Conservation (phyloP, 2,113 vertebrate genomes). For the Clinocottus analis region DNA sequence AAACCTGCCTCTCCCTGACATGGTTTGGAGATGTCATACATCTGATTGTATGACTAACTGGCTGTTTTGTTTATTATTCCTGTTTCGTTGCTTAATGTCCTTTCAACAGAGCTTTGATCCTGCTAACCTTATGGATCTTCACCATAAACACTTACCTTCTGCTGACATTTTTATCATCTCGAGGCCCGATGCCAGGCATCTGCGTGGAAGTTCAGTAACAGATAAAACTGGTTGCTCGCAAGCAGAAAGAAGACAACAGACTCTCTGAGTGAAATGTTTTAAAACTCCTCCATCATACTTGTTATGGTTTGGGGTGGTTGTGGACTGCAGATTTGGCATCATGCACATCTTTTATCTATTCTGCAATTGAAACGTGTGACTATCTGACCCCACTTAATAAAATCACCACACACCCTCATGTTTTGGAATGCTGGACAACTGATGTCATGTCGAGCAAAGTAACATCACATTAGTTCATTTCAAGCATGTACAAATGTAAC, state of each 20-base stretch:
- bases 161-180: constrained; percentile 80
- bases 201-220: constrained; percentile 70
- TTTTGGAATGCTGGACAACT: constrained; percentile 36
- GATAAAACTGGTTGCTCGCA: constrained; percentile 71
- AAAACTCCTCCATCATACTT: constrained; percentile 34
- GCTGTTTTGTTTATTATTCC: constrained; percentile 73
- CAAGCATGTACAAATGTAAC: constrained; percentile 2
- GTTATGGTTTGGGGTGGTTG: constrained; percentile 27
- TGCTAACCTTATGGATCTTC: constrained; percentile 76
- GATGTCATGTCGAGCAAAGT: constrained; percentile 22
- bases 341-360: constrained; percentile 20
- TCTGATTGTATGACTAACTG: constrained; percentile 71
- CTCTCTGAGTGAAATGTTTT: constrained; percentile 34
- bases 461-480: constrained; percentile 19
- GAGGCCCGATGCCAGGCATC: constrained; percentile 70
- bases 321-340: constrained; percentile 31
- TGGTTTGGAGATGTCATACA: constrained; percentile 71
- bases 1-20: constrained; percentile 61
- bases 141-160: constrained; percentile 77
- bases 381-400: constrained; percentile 13
- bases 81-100: constrained; percentile 63
- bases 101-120: constrained; percentile 81
- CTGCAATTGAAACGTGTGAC: constrained; percentile 29
- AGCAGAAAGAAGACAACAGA: constrained; percentile 66
- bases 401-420: constrained; percentile 33